A percentile compares a stretch with the other conserved stretches of the same genome.
These are phyloP conservation scores for Melolontha melolontha DNA, from an alignment of 2,888 invertebrate genomes.

Conservation along the genomic window DNA sequence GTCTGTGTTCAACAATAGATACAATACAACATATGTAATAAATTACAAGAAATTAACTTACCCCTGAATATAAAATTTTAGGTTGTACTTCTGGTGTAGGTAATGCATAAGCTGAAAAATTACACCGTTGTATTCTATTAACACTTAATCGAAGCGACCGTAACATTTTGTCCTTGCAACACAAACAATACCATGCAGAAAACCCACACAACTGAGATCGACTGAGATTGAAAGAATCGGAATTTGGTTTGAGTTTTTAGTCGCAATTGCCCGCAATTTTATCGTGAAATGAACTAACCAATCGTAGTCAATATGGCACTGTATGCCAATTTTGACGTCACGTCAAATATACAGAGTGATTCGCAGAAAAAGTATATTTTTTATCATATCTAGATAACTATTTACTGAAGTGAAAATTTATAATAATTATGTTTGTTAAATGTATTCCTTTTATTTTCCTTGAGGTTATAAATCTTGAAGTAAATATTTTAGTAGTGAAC, in stretches of 20 bases:
- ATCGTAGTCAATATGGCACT: too few relatives aligned
- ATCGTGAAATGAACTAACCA: too few relatives aligned
- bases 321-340: too few relatives aligned
- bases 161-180: constrained; percentile 10
- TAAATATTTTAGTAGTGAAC: too few relatives aligned
- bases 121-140: constrained; percentile 64
- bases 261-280: background rate
- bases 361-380: too few relatives aligned
- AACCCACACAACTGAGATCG: background rate
- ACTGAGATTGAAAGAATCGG: background rate
- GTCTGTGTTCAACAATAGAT: too few relatives aligned
- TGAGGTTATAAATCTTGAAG: too few relatives aligned
- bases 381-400: too few relatives aligned
- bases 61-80: constrained; percentile 83
- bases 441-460: too few relatives aligned
- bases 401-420: too few relatives aligned
- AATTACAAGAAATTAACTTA: constrained; percentile 63
- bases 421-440: too few relatives aligned
- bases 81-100: constrained; percentile 78
- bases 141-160: constrained; percentile 39
- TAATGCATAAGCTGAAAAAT: constrained; percentile 67
- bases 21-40: background rate
- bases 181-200: background rate
- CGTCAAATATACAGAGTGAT: too few relatives aligned
- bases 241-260: background rate